Percentiles rank a stretch among this genome's conserved stretches.
Evolutionary conservation across 2,888 invertebrate genomes (phyloP).

Genomic region (Apotomis betuletana): DNA sequence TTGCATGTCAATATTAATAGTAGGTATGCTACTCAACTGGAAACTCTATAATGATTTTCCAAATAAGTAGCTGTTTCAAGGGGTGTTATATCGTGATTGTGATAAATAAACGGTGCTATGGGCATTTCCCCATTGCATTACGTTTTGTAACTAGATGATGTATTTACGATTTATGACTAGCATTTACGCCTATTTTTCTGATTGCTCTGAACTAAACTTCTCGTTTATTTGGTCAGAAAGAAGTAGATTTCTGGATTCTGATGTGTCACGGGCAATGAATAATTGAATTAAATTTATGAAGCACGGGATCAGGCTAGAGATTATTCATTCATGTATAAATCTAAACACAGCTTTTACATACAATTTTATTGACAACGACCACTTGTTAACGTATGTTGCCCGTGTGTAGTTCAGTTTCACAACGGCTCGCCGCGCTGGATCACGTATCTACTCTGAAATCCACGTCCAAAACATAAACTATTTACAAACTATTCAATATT

Average conservation of each 20-base stretch:
- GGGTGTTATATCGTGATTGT: constrained; percentile 59
- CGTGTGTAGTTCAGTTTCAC: constrained; percentile 76
- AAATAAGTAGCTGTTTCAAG: constrained; percentile 49
- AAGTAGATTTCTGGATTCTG: not conserved
- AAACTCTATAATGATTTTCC: constrained; percentile 36
- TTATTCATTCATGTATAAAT: constrained; percentile 67
- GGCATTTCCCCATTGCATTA: constrained; percentile 44
- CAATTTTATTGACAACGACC: constrained; percentile 72
- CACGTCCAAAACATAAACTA: constrained; percentile 81
- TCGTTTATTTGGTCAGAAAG: not conserved
- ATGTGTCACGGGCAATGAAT: constrained; percentile 2
- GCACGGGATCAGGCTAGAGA: constrained; percentile 41
- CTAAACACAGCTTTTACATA: constrained; percentile 72
- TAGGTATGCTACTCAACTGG: constrained; percentile 15
- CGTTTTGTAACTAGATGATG: not conserved
- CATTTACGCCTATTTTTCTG: not conserved
- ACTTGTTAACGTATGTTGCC: constrained; percentile 77
- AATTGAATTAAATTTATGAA: not conserved
- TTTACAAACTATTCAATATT: constrained; percentile 82
- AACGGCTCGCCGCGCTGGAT: constrained; percentile 66
- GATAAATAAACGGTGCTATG: constrained; percentile 62
- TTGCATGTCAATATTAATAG: constrained; percentile 55
- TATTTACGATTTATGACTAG: not conserved
- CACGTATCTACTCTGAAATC: constrained; percentile 77
- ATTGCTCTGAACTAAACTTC: not conserved